Conservation (phyloP, 2,888 invertebrate genomes). For the Cataglyphis albicans region DNA sequence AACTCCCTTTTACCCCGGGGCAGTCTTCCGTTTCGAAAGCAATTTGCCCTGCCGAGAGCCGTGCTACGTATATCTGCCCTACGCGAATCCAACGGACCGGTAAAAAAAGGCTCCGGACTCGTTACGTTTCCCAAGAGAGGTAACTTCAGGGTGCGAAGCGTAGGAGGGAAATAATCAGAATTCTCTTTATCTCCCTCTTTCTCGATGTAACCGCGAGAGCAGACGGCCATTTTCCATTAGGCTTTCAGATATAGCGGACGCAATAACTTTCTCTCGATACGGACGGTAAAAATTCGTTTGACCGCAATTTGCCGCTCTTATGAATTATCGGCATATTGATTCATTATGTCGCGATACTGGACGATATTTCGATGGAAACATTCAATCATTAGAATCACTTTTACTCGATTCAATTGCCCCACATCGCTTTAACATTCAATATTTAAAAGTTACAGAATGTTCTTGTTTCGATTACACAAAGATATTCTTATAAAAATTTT, state of each 20-base stretch:
- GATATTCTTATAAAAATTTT: slow-evolving; percentile 16
- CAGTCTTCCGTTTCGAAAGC: slow-evolving; percentile 76
- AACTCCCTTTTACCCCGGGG: slow-evolving; percentile 64
- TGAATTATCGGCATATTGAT: slow-evolving; percentile 37
- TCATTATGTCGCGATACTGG: not conserved
- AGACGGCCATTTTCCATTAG: slow-evolving; percentile 62
- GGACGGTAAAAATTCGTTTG: slow-evolving; percentile 53
- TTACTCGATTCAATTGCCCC: not conserved
- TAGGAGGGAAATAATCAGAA: slow-evolving; percentile 58
- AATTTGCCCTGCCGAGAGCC: slow-evolving; percentile 70
- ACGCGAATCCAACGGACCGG: slow-evolving; percentile 63
- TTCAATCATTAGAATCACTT: slow-evolving; percentile 11
- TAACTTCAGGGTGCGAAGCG: slow-evolving; percentile 65
- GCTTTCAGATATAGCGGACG: slow-evolving; percentile 31
- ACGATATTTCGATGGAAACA: not conserved
- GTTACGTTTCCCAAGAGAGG: slow-evolving; percentile 65
- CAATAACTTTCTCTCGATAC: slow-evolving; percentile 53
- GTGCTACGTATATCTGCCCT: slow-evolving; percentile 58
- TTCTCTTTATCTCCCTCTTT: slow-evolving; percentile 31
- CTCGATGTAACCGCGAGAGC: slow-evolving; percentile 47
- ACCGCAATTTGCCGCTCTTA: slow-evolving; percentile 51
- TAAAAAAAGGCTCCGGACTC: slow-evolving; percentile 62
- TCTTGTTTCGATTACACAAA: not conserved
- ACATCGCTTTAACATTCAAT: not conserved
- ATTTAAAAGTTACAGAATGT: slow-evolving; percentile 1